Base-by-base conservation (phyloP, 2,797 vertebrate species). In the Mastacembelus armatus region DNA sequence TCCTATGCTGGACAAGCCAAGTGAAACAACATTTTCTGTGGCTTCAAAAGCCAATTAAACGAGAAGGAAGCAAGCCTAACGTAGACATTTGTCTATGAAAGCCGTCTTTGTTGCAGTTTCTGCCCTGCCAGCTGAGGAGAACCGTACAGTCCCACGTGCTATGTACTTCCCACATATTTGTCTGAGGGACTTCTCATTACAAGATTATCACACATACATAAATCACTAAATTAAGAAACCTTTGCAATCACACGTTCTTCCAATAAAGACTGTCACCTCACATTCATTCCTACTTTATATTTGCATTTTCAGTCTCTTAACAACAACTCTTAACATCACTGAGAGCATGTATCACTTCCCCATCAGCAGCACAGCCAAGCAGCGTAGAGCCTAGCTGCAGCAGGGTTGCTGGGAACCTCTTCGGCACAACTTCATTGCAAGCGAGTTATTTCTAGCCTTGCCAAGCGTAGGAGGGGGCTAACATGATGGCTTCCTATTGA, bases 401-500 rank as follows among this genome's bases (percentile, higher is more conserved):
- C 57, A 36, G 68, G 42, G 79, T 77, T 83, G 82, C 84, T 86
- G 85, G 89, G 84, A 92, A 90, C 85, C 91, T 91, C 91, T 92
- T 83, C 62, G 92, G 79, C 78, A 70, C 78, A 85, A 79, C 78
- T 81, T 84, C 85, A 79, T 69, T 86, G 88, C 77, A 71, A 91
- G 85, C 63, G 85, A 87, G 92, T 90, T 92, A 93, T 93, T 92
- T 92, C 85, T 47, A 83, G 90, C 71, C 38, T 69, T 84, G 77
- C 86, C 49, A 77, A 71, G 91, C 83, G 90, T 92, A 90, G 91
- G 92, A 90, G 84, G 88, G 67, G 71, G 77, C 84, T 83, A 90
- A 91, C 88, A 90, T 76, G 80, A 90, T 90, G 88, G 90, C 85
- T 91, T 92, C 87, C 88, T 86, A 92, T 93, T 73, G 89, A 93